These are phyloP conservation scores for Rhadina sibilatrix DNA, from an alignment of 2,113 vertebrate species.

Conservation along the genomic window DNA sequence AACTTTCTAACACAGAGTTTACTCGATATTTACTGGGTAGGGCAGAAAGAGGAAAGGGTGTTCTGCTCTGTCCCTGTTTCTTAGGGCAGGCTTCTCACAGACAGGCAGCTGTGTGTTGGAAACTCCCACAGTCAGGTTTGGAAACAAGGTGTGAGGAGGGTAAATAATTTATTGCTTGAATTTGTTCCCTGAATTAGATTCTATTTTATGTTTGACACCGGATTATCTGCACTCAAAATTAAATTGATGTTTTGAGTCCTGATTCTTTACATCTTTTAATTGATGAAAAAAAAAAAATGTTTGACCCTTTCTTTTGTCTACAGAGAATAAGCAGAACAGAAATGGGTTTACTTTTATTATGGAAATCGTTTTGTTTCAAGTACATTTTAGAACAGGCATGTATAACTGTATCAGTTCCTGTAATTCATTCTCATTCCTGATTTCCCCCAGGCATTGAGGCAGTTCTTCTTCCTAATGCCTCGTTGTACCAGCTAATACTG, in stretches of 20 bases:
- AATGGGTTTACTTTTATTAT: slow-evolving; percentile 26
- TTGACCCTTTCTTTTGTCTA: slow-evolving; percentile 32
- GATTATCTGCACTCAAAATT: not conserved
- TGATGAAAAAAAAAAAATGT: not conserved
- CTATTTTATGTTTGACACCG: not conserved
- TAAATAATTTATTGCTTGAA: not conserved
- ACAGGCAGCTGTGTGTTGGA: slow-evolving; percentile 28
- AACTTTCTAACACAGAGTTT: accelerated
- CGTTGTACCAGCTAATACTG: not conserved
- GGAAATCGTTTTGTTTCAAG: slow-evolving; percentile 14
- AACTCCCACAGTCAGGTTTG: slow-evolving; percentile 13
- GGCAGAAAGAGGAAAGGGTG: not conserved
- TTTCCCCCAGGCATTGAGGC: slow-evolving; percentile 29
- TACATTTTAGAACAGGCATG: not conserved
- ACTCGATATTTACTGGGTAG: accelerated
- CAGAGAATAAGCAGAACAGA: slow-evolving; percentile 5
- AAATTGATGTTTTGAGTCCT: not conserved
- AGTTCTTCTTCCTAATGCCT: slow-evolving; percentile 6
- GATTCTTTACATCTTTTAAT: not conserved
- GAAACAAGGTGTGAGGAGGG: slow-evolving; percentile 50
- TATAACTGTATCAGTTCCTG: slow-evolving; percentile 1
- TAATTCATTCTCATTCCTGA: slow-evolving; percentile 30
- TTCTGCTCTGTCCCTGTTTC: not conserved
- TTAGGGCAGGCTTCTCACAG: slow-evolving; percentile 33
- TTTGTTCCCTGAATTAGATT: not conserved